phyloP scores from a whole-genome alignment of 2,113 vertebrate species.

The Tylochromis polylepis region DNA sequence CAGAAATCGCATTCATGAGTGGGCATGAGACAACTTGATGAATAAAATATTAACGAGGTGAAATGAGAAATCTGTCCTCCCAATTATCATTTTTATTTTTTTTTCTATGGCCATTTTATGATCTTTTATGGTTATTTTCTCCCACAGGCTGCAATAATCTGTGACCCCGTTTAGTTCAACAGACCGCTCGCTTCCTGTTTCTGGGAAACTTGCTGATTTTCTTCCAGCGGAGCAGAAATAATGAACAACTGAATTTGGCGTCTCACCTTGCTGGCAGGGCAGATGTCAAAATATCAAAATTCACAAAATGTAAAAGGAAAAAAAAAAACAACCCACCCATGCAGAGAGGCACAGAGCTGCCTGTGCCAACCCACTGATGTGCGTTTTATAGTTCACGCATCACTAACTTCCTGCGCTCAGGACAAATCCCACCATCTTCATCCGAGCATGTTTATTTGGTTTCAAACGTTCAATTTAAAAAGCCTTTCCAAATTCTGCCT shows the following conservation, averaged over 20 bases:
- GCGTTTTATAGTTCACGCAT: not conserved
- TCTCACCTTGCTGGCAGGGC: not conserved
- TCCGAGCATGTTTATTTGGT: not conserved
- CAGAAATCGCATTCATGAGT: not conserved
- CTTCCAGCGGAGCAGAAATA: not conserved
- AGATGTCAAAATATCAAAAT: not conserved
- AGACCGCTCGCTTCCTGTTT: not conserved
- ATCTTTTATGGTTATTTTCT: not conserved
- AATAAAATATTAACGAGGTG: constrained; percentile 1
- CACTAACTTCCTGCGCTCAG: not conserved
- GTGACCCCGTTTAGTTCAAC: not conserved
- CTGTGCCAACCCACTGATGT: not conserved
- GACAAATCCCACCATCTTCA: not conserved
- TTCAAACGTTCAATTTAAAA: not conserved
- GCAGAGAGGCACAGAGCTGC: not conserved
- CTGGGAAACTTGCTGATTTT: not conserved
- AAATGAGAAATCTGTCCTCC: constrained; percentile 7
- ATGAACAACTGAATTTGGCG: not conserved
- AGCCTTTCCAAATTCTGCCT: not conserved
- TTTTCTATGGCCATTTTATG: not conserved
- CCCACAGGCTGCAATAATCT: not conserved
- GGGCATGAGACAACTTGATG: not conserved
- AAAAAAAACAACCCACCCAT: fast-evolving
- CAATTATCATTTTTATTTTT: not conserved
- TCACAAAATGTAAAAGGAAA: not conserved